These are phyloP conservation scores for Gerris buenoi DNA, from an alignment of 1,140 invertebrate genomes.

Conservation along the genomic window DNA sequence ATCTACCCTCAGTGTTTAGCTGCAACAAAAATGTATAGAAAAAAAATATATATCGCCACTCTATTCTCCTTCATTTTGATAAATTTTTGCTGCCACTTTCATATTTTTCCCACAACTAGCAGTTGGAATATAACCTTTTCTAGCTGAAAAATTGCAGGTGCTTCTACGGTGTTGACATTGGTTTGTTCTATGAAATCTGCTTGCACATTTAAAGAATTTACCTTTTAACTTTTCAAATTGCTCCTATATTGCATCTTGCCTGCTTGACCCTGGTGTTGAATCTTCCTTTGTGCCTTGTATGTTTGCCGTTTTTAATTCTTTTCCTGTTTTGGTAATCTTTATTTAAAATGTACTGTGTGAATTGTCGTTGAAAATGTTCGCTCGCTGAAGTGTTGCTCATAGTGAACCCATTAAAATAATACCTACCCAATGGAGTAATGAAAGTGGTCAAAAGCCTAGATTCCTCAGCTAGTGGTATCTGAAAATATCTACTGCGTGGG, in stretches of 20 bases:
- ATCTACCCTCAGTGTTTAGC: no score
- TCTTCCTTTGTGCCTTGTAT: no score
- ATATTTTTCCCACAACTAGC: neutral
- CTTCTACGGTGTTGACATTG: neutral
- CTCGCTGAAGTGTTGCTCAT: no score
- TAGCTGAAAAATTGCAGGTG: neutral
- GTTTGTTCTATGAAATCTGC: neutral
- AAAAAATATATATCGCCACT: neutral
- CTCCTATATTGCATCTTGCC: neutral
- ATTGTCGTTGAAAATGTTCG: no score
- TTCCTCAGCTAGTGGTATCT: no score
- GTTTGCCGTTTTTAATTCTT: neutral
- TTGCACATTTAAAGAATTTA: neutral
- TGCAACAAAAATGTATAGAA: no score
- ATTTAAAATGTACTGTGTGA: neutral
- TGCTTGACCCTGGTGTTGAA: neutral
- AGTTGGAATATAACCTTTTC: neutral
- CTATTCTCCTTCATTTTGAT: neutral
- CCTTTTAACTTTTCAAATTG: neutral
- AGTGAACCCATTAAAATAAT: no score
- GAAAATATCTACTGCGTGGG: no score
- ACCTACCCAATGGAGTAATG: no score
- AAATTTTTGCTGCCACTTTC: neutral
- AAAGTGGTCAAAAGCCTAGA: no score
- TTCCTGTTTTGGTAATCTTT: neutral